phyloP scores from a whole-genome alignment of 1,140 invertebrate genomes.

The Bombus superbus region DNA sequence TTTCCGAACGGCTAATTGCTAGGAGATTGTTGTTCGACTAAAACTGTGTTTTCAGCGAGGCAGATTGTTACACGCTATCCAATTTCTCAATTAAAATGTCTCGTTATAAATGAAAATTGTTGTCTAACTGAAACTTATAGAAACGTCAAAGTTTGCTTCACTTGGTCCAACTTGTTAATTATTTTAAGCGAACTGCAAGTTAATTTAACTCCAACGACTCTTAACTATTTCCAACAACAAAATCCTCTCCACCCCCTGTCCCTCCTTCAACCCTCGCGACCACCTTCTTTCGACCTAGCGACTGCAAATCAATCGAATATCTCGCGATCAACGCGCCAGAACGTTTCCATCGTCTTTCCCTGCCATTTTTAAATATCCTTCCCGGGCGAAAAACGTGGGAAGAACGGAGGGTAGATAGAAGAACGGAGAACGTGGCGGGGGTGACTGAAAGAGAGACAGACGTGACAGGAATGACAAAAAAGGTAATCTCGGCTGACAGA shows the following conservation, averaged over 20 bases:
- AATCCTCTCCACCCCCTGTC: neutral
- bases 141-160: neutral
- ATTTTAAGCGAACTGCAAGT: neutral
- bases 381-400: neutral
- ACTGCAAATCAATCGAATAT: slow-evolving; percentile 16
- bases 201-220: neutral
- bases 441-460: slow-evolving; percentile 59
- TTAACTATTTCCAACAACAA: neutral
- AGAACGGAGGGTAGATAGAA: neutral
- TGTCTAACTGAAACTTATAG: neutral
- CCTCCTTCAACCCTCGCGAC: neutral
- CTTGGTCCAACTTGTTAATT: neutral
- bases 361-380: slow-evolving; percentile 18
- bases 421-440: neutral
- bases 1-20: neutral
- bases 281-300: neutral
- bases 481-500: slow-evolving; percentile 70
- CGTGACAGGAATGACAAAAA: slow-evolving; percentile 79
- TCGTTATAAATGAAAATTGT: neutral
- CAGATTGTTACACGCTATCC: neutral
- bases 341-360: neutral
- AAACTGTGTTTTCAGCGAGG: neutral
- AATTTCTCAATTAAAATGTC: neutral
- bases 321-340: neutral
- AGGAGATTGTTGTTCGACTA: too few relatives aligned